Percentiles rank a stretch among this genome's conserved stretches.
Evolutionary conservation across 2,113 vertebrate genomes (phyloP).

Genomic region (Agapornis roseicollis): DNA sequence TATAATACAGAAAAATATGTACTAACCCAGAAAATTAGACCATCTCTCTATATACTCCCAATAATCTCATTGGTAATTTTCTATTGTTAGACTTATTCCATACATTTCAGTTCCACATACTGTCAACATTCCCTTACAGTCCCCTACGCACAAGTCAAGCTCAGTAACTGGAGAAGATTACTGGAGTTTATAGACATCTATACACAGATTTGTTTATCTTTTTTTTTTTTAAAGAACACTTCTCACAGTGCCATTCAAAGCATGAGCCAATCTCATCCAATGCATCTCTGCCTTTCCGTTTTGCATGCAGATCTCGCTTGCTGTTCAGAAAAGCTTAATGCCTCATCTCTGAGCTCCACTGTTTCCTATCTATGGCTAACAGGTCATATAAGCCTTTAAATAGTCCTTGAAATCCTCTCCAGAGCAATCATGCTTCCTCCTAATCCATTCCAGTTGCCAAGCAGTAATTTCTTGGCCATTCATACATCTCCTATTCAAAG

Average conservation of each 20-base stretch:
- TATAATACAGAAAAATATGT: background rate
- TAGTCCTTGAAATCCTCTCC: constrained; percentile 31
- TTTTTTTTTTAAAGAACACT: background rate
- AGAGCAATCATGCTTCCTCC: constrained; percentile 5
- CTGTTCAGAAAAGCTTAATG: constrained; percentile 13
- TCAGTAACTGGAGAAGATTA: background rate
- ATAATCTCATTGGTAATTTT: background rate
- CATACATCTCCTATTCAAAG: background rate
- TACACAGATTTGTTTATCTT: background rate
- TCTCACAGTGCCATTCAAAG: background rate
- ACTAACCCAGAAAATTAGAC: background rate
- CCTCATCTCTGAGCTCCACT: background rate
- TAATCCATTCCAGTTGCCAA: constrained; percentile 15
- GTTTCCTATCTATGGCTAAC: constrained; percentile 23
- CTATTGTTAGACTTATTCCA: background rate
- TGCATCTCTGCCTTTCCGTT: background rate
- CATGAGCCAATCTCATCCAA: background rate
- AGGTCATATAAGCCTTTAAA: constrained; percentile 15
- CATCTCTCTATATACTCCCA: background rate
- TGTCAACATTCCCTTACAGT: background rate
- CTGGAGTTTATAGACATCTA: background rate
- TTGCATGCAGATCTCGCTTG: background rate
- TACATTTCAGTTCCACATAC: background rate
- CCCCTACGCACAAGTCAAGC: background rate
- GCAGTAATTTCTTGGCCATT: constrained; percentile 11